Percentiles rank a stretch among this genome's conserved stretches.
Evolutionary conservation across 2,113 vertebrate species (phyloP).

Genomic region (Sapajus apella): DNA sequence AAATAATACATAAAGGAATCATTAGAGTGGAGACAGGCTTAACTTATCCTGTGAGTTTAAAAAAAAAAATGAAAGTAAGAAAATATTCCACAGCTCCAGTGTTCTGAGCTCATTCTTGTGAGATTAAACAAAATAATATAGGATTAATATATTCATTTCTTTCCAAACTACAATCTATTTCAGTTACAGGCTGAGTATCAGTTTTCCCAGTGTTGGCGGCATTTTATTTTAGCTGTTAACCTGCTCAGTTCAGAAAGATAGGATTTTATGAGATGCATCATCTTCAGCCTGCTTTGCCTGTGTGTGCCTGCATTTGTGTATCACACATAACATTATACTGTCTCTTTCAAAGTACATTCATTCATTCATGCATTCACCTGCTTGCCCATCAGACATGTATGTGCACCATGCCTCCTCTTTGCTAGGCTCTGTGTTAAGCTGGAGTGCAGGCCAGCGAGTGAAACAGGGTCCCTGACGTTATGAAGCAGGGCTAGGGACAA

Average conservation of each 20-base stretch:
- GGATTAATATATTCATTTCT: slow-evolving; percentile 70
- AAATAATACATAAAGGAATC: slow-evolving; percentile 65
- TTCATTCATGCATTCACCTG: neutral
- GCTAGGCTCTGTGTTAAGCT: neutral
- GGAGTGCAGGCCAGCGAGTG: fast-evolving
- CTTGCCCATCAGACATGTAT: neutral
- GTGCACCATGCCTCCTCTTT: neutral
- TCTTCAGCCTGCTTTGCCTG: neutral
- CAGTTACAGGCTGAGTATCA: slow-evolving; percentile 50
- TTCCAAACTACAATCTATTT: slow-evolving; percentile 71
- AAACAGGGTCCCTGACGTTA: neutral
- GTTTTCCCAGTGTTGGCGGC: neutral
- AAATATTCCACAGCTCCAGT: slow-evolving; percentile 52
- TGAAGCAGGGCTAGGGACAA: neutral
- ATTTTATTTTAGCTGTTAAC: neutral
- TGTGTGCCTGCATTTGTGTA: neutral
- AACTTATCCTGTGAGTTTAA: slow-evolving; percentile 49
- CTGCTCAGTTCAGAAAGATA: neutral
- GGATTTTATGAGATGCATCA: neutral
- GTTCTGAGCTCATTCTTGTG: slow-evolving; percentile 67
- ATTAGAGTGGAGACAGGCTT: slow-evolving; percentile 44
- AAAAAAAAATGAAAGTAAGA: slow-evolving; percentile 58
- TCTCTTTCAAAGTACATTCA: neutral
- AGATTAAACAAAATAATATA: slow-evolving; percentile 73
- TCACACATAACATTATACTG: neutral